Evolutionary conservation across 2,113 vertebrate genomes (phyloP).

Genomic region (Crotalus horridus): DNA sequence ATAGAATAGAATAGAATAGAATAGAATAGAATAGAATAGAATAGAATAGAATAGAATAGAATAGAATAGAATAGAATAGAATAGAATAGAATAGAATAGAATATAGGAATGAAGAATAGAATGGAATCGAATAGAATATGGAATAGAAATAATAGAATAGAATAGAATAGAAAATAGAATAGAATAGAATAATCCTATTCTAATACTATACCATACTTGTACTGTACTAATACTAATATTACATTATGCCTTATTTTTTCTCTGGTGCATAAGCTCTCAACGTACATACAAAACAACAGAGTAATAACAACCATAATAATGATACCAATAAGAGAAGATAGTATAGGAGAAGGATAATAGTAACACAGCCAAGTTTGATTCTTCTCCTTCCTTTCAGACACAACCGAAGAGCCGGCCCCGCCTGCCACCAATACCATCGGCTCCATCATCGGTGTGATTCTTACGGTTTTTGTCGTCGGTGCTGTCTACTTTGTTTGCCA

Average conservation of each 20-base stretch:
- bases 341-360: background rate
- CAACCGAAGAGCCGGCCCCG: slow-evolving; percentile 88
- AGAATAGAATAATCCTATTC: too few species aligned
- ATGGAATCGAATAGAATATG: too few species aligned
- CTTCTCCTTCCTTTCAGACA: slow-evolving; percentile 69
- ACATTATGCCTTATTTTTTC: background rate
- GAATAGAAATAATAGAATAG: too few species aligned
- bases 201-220: too few species aligned
- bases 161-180: too few species aligned
- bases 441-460: slow-evolving; percentile 91
- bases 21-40: too few species aligned
- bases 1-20: too few species aligned
- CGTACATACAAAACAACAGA: background rate
- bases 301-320: background rate
- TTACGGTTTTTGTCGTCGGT: slow-evolving; percentile 89
- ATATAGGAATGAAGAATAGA: too few species aligned
- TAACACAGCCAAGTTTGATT: background rate
- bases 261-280: background rate
- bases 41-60: too few species aligned
- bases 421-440: slow-evolving; percentile 89
- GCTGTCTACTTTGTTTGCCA: slow-evolving; percentile 95
- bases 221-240: background rate
- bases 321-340: background rate
- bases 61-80: too few species aligned
- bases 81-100: too few species aligned